phyloP scores from a whole-genome alignment of 1,140 invertebrate species.

The Ceratina japonica region DNA sequence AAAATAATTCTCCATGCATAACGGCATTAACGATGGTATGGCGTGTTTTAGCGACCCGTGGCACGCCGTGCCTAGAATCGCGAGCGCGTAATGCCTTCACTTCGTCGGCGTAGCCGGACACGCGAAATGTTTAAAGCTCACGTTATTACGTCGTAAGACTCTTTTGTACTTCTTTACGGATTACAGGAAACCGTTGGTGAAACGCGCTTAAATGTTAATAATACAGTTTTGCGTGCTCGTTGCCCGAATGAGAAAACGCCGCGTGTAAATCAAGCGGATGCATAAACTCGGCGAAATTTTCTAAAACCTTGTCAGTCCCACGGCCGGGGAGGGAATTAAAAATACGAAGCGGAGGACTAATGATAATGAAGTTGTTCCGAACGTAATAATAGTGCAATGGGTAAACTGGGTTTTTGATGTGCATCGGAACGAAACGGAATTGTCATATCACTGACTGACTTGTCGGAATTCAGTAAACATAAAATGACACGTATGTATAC shows the following conservation, averaged over 20 bases:
- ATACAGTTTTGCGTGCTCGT: not conserved
- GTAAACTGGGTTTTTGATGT: no score
- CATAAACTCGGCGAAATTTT: no score
- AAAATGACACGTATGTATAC: not conserved
- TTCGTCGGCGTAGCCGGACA: conserved; percentile 43
- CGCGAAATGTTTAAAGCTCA: conserved; percentile 52
- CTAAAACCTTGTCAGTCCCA: no score
- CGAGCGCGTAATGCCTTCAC: conserved; percentile 45
- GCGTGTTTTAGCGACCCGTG: conserved; percentile 52
- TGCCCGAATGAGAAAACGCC: not conserved
- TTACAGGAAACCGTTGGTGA: not conserved
- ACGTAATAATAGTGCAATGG: no score
- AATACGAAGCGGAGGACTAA: no score
- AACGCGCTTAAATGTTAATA: not conserved
- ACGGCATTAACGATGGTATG: conserved; percentile 51
- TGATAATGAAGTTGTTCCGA: no score
- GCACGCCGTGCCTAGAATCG: conserved; percentile 57
- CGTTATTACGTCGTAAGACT: conserved; percentile 38
- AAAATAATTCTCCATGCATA: conserved; percentile 49
- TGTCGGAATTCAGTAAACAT: no score
- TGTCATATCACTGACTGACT: no score
- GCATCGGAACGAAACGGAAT: no score
- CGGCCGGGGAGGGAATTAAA: no score
- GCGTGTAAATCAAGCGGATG: no score
- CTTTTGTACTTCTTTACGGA: not conserved